Evolutionary conservation across 2,113 vertebrate species (phyloP).

Genomic region (Lota lota): DNA sequence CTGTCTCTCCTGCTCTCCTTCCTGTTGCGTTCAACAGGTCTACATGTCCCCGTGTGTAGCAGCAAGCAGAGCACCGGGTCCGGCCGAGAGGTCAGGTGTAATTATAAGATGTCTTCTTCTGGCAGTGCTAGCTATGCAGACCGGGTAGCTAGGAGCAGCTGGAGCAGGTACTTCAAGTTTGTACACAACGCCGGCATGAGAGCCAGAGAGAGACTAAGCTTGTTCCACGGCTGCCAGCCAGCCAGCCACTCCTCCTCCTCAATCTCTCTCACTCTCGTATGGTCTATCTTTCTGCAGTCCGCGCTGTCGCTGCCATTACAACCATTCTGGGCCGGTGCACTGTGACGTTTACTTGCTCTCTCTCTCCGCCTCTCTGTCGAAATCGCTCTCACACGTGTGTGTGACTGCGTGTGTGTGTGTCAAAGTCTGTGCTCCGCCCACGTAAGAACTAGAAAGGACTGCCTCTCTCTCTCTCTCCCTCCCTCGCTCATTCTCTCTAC

Average conservation of each 20-base stretch:
- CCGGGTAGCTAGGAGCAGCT: not conserved
- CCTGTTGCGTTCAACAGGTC: slow-evolving; percentile 1
- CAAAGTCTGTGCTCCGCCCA: slow-evolving; percentile 45
- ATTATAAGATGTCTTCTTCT: no score
- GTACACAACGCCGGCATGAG: not conserved
- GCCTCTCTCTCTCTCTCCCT: slow-evolving; percentile 17
- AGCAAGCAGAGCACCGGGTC: not conserved
- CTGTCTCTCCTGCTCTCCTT: not conserved
- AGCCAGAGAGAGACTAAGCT: not conserved
- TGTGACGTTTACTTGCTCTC: not conserved
- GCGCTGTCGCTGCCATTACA: slow-evolving; percentile 49
- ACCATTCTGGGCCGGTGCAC: slow-evolving; percentile 11
- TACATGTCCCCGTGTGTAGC: not conserved
- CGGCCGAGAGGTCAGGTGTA: no score
- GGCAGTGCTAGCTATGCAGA: not conserved
- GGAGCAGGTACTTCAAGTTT: not conserved
- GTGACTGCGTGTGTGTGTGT: slow-evolving; percentile 26
- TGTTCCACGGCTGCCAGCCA: not conserved
- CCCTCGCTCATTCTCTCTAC: not conserved
- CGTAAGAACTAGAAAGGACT: slow-evolving; percentile 22
- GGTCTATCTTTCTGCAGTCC: slow-evolving; percentile 9
- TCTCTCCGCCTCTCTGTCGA: slow-evolving; percentile 22
- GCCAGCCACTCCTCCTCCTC: slow-evolving; percentile 2
- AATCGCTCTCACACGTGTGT: slow-evolving; percentile 63
- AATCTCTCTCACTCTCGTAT: slow-evolving; percentile 9